A percentile compares a stretch with the other conserved stretches of the same genome.
phyloP scores from a whole-genome alignment of 2,113 vertebrate genomes.

The Syrmaticus mikado region DNA sequence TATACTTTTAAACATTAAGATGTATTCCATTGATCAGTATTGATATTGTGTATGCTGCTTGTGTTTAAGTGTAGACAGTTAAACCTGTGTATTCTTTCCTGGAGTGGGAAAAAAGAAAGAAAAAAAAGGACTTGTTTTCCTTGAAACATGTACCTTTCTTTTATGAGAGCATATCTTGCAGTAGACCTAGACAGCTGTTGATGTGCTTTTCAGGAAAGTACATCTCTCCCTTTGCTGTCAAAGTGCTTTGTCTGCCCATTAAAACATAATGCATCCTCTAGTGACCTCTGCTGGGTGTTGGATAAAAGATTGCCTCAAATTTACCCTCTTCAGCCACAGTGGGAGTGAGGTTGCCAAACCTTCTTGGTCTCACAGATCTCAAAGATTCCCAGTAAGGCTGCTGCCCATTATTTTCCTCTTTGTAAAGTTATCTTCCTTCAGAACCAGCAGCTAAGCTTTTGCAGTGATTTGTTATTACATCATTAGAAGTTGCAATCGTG shows the following conservation, averaged over 20 bases:
- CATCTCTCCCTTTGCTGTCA: neutral
- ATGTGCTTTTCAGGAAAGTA: neutral
- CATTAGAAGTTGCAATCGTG: neutral
- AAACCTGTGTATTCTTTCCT: neutral
- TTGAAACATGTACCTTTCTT: neutral
- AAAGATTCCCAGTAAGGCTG: neutral
- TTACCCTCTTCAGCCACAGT: neutral
- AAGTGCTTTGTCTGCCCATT: neutral
- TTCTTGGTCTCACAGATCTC: neutral
- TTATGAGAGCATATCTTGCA: neutral
- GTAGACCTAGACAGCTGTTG: neutral
- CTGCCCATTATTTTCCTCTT: neutral
- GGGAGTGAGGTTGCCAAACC: neutral
- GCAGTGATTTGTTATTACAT: neutral
- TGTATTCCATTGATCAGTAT: neutral
- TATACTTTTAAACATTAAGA: neutral
- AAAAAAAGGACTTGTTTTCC: neutral
- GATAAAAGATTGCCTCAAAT: neutral
- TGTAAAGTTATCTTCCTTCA: neutral
- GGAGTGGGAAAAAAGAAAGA: neutral
- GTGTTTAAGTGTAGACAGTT: neutral
- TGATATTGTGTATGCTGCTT: neutral
- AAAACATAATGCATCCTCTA: neutral
- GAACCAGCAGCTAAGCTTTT: neutral
- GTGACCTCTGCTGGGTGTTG: conserved; percentile 29